Conservation (phyloP, 2,888 invertebrate genomes). For the Anaspis maculata region DNA sequence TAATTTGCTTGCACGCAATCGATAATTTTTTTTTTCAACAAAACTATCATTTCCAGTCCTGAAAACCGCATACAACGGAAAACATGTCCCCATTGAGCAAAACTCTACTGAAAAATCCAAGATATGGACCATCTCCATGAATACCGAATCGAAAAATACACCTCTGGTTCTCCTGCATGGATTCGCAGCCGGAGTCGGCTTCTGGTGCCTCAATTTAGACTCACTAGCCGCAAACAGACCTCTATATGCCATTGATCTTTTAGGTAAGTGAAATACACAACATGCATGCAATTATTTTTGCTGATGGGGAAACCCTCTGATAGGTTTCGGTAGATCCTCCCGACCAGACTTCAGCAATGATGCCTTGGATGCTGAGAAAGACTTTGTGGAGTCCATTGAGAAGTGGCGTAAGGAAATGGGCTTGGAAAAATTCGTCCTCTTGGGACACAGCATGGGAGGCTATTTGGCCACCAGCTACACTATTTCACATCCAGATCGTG, state of each 20-base stretch:
- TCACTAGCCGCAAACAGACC: slow-evolving; percentile 67
- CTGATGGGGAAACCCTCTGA: slow-evolving; percentile 5
- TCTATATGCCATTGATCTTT: slow-evolving; percentile 77
- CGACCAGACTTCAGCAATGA: slow-evolving; percentile 75
- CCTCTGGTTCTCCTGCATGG: slow-evolving; percentile 90
- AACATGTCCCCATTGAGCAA: slow-evolving; percentile 46
- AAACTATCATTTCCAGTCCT: slow-evolving; percentile 27
- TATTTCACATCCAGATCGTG: slow-evolving; percentile 73
- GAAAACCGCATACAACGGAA: slow-evolving; percentile 35
- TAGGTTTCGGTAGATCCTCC: slow-evolving; percentile 90
- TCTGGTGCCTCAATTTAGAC: slow-evolving; percentile 89
- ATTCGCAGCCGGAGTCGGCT: slow-evolving; percentile 82
- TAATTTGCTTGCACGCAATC: neutral
- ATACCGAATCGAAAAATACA: slow-evolving; percentile 52
- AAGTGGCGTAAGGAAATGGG: slow-evolving; percentile 87
- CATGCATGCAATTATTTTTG: no score
- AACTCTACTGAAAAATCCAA: slow-evolving; percentile 44
- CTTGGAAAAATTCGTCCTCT: slow-evolving; percentile 72
- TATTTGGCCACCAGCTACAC: slow-evolving; percentile 83
- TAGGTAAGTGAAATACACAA: slow-evolving; percentile 28
- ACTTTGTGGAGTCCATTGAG: slow-evolving; percentile 87
- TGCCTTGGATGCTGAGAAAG: slow-evolving; percentile 69
- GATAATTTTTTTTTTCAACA: no score
- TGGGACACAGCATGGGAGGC: slow-evolving; percentile 92
- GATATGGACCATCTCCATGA: slow-evolving; percentile 56